Percentiles rank a stretch among this genome's conserved stretches.
These are phyloP conservation scores for Rhombomys opimus DNA, from an alignment of 2,113 vertebrate genomes.

Conservation along the genomic window DNA sequence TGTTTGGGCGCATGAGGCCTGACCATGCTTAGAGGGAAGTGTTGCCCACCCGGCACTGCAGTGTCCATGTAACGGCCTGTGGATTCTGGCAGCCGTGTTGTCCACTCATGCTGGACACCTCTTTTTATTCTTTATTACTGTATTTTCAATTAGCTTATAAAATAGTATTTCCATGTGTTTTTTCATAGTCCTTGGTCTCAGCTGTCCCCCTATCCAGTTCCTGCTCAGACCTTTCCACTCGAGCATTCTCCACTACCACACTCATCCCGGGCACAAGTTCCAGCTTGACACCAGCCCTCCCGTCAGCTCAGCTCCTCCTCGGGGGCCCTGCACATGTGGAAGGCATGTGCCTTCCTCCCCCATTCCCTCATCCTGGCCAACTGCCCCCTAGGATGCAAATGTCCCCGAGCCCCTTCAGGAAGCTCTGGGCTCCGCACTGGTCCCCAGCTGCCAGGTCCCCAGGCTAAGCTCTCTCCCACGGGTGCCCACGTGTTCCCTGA, in stretches of 20 bases:
- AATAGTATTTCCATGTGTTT: background rate
- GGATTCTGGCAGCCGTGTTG: background rate
- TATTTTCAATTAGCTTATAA: background rate
- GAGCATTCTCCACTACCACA: background rate
- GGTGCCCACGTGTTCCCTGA: background rate
- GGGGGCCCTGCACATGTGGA: rapidly evolving
- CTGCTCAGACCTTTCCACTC: background rate
- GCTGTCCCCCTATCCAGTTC: background rate
- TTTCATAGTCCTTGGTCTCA: too few relatives aligned
- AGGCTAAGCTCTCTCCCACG: background rate
- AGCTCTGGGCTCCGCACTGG: background rate
- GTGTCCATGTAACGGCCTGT: background rate
- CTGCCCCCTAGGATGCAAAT: background rate
- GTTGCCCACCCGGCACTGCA: too few relatives aligned
- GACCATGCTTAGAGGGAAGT: background rate
- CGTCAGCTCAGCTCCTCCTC: background rate
- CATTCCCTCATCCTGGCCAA: background rate
- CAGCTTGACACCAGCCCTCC: background rate
- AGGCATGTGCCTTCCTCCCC: background rate
- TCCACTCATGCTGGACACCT: background rate
- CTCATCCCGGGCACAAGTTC: rapidly evolving
- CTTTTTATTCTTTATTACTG: background rate
- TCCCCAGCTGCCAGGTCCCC: background rate
- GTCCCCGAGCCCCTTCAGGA: background rate
- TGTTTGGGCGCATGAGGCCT: background rate